Percentiles rank a stretch among this genome's conserved stretches.
Evolutionary conservation across 2,888 invertebrate species (phyloP).

Genomic region (Tenthredo notha): DNA sequence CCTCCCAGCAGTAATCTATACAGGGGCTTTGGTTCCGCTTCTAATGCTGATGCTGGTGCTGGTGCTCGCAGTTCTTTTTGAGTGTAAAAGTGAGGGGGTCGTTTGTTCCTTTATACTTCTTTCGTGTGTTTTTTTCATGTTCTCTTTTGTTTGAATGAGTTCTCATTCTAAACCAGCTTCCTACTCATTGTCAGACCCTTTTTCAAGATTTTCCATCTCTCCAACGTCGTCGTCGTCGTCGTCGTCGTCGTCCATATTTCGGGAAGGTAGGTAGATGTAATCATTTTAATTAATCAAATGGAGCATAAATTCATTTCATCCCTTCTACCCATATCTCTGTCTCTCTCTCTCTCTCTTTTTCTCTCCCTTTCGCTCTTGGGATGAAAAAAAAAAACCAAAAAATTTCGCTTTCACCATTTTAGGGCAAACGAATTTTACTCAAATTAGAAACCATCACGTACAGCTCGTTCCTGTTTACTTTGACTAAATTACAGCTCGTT

Average conservation of each 20-base stretch:
- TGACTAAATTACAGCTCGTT: slow-evolving; percentile 6
- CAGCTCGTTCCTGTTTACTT: background rate
- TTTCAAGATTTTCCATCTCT: slow-evolving; percentile 11
- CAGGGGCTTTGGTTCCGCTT: background rate
- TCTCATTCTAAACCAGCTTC: slow-evolving; percentile 26
- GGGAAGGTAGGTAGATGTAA: background rate
- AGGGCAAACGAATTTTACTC: background rate
- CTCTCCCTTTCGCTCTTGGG: no score
- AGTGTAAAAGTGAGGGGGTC: slow-evolving; percentile 35
- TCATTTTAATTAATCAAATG: slow-evolving; percentile 46
- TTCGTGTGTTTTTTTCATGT: slow-evolving; percentile 5
- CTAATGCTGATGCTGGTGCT: background rate
- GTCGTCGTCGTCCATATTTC: background rate
- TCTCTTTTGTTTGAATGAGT: slow-evolving; percentile 22
- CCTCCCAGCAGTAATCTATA: background rate
- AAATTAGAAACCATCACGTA: slow-evolving; percentile 7
- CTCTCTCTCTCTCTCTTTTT: no score
- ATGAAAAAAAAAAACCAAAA: background rate
- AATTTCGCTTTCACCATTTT: background rate
- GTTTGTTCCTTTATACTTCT: slow-evolving; percentile 47
- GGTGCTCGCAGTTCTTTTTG: slow-evolving; percentile 2
- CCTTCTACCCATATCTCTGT: background rate
- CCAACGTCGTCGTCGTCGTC: background rate
- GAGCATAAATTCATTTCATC: slow-evolving; percentile 29
- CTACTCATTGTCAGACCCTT: slow-evolving; percentile 37